Evolutionary conservation across 2,888 invertebrate species (phyloP).

Genomic region (Tethea ocularis): DNA sequence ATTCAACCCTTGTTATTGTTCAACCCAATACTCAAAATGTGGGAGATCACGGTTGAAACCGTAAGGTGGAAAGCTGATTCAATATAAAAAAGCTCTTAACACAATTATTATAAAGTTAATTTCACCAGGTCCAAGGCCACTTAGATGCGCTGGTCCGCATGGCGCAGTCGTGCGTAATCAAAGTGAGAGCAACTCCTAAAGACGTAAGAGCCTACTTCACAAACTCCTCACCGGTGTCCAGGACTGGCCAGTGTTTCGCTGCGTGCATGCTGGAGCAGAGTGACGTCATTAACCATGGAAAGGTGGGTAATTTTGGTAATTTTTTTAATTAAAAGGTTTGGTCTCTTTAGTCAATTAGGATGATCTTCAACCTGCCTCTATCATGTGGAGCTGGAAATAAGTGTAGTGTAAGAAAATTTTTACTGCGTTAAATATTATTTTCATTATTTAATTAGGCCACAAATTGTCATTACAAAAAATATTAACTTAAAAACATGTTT

Average conservation of each 20-base stretch:
- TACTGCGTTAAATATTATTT: too few species aligned
- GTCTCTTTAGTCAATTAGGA: too few species aligned
- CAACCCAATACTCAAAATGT: too few species aligned
- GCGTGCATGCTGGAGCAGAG: conserved; percentile 80
- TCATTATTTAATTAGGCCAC: too few species aligned
- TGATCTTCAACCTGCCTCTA: too few species aligned
- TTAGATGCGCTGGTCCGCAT: conserved; percentile 72
- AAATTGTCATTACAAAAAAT: too few species aligned
- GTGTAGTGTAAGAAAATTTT: too few species aligned
- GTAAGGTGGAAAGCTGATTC: too few species aligned
- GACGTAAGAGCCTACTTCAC: conserved; percentile 78
- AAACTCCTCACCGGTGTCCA: conserved; percentile 70
- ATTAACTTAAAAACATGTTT: too few species aligned
- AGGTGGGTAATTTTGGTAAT: conserved; percentile 42
- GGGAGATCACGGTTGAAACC: too few species aligned
- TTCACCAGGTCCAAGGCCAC: conserved; percentile 70
- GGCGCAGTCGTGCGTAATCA: conserved; percentile 76
- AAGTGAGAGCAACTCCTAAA: conserved; percentile 72
- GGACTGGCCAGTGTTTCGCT: conserved; percentile 75
- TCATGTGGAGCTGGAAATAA: too few species aligned
- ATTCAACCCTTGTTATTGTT: too few species aligned
- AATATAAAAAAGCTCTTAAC: neutral
- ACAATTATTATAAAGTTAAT: conserved; percentile 3
- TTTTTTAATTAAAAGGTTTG: neutral
- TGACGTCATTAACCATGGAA: conserved; percentile 74